Evolutionary conservation across 2,113 vertebrate genomes (phyloP).

Genomic region (Ceyx margarethae): DNA sequence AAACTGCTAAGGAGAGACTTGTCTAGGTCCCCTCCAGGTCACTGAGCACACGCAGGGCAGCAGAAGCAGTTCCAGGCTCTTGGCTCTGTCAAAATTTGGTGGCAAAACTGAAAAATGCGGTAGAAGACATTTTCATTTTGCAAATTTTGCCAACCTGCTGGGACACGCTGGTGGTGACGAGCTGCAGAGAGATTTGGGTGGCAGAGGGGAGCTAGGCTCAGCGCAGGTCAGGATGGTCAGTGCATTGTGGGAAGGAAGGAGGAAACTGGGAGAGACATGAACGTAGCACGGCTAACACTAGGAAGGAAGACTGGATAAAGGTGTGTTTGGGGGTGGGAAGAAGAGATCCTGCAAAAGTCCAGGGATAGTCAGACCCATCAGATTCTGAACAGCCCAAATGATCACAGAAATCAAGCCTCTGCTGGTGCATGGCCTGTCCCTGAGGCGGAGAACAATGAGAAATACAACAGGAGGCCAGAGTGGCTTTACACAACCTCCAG

Average conservation of each 20-base stretch:
- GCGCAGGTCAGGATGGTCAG: background rate
- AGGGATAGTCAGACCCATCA: background rate
- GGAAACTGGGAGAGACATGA: background rate
- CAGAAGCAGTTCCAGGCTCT: slow-evolving; percentile 22
- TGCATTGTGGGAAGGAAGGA: background rate
- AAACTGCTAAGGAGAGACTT: background rate
- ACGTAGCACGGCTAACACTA: background rate
- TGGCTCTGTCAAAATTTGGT: slow-evolving; percentile 21
- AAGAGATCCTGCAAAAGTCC: background rate
- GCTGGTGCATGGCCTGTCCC: background rate
- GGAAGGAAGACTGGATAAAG: background rate
- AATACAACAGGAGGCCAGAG: background rate
- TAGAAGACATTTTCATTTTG: background rate
- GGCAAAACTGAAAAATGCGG: background rate
- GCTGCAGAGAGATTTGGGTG: background rate
- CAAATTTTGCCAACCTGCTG: background rate
- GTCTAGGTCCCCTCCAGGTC: background rate
- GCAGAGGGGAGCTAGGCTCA: accelerated
- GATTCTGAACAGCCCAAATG: background rate
- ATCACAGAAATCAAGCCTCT: background rate
- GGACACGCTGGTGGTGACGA: background rate
- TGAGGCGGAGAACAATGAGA: background rate
- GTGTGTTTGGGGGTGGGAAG: background rate
- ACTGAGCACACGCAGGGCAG: background rate
- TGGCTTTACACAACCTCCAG: background rate